phyloP scores from a whole-genome alignment of 1,140 invertebrate genomes.

The Armadillidium nasatum region DNA sequence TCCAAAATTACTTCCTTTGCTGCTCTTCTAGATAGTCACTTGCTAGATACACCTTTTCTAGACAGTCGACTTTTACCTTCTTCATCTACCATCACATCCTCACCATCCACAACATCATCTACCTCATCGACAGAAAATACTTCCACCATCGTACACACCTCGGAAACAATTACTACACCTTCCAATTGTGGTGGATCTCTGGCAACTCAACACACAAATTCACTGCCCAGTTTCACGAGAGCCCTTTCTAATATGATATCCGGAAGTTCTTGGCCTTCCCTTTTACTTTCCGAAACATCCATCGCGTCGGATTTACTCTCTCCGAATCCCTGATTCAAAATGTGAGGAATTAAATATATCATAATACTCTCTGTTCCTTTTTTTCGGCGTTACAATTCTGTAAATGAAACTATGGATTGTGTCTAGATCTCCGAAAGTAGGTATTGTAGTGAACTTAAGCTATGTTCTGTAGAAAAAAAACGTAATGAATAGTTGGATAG shows the following conservation, averaged over 20 bases:
- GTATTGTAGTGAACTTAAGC: no score
- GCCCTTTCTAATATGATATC: not conserved
- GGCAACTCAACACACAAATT: not conserved
- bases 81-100: not conserved
- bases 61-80: not conserved
- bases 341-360: no score
- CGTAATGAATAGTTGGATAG: no score
- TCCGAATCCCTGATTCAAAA: not conserved
- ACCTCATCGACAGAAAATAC: not conserved
- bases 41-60: not conserved
- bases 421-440: no score
- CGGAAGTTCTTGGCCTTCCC: not conserved
- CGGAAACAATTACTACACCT: not conserved
- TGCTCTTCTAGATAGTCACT: not conserved
- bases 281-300: not conserved
- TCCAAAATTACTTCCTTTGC: conserved; percentile 4
- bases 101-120: not conserved
- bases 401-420: no score
- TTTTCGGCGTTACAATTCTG: no score
- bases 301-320: not conserved
- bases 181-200: no score
- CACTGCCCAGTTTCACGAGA: not conserved
- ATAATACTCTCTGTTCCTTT: no score
- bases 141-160: not conserved
- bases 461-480: no score